Evolutionary conservation across 2,888 invertebrate species (phyloP).

Genomic region (Torymus texanus): DNA sequence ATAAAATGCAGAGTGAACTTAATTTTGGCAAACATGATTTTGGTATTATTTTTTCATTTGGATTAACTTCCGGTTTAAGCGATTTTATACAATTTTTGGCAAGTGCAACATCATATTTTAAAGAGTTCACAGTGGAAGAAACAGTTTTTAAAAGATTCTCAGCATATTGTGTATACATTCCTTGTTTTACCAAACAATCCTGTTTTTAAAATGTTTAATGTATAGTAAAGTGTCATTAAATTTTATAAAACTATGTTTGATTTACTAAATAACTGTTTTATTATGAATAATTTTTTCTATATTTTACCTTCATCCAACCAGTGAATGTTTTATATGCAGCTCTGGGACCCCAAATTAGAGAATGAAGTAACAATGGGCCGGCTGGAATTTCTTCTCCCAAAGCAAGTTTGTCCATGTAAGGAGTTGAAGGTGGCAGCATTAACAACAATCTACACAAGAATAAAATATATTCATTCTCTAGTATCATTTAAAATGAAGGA

Average conservation of each 20-base stretch:
- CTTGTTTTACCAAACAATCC: conserved; percentile 93
- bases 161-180: conserved; percentile 87
- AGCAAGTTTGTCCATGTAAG: conserved; percentile 88
- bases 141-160: conserved; percentile 85
- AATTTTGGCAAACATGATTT: conserved; percentile 79
- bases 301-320: conserved; percentile 86
- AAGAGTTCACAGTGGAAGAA: conserved; percentile 82
- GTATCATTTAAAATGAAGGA: not conserved
- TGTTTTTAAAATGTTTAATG: conserved; percentile 22
- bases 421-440: conserved; percentile 91
- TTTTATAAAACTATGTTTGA: not conserved
- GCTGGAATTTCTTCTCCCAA: conserved; percentile 82
- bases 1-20: conserved; percentile 85
- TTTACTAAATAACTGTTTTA: conserved; percentile 2
- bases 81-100: conserved; percentile 79
- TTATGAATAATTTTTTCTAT: conserved; percentile 1
- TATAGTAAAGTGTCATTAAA: conserved; percentile 9
- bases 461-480: not conserved
- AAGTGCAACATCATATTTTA: conserved; percentile 80
- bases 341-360: conserved; percentile 92
- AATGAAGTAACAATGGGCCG: conserved; percentile 85
- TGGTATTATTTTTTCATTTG: conserved; percentile 71
- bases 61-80: conserved; percentile 76
- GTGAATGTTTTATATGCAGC: conserved; percentile 89
- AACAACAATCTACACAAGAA: conserved; percentile 81